Evolutionary conservation across 2,113 vertebrate genomes (phyloP).

Genomic region (Piprites chloris): DNA sequence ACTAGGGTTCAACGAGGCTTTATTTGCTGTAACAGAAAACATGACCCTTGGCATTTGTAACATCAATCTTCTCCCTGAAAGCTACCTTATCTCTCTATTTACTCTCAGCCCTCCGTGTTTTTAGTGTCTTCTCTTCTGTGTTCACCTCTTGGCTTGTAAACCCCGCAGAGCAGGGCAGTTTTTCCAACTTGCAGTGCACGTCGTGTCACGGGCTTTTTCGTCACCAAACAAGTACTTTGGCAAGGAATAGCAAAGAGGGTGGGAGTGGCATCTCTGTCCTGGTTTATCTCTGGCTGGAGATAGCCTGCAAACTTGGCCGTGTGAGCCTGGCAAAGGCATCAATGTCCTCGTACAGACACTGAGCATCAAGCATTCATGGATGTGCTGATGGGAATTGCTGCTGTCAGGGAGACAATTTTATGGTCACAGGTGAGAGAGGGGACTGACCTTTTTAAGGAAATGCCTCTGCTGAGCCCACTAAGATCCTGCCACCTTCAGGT

Average conservation of each 20-base stretch:
- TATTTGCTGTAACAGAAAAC: slow-evolving; percentile 3
- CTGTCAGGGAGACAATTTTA: neutral
- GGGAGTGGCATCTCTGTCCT: neutral
- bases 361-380: rapidly evolving
- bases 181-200: neutral
- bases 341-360: neutral
- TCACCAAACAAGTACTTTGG: neutral
- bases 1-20: neutral
- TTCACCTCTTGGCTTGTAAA: neutral
- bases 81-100: neutral
- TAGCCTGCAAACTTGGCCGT: neutral
- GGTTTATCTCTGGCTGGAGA: neutral
- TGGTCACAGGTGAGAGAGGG: neutral
- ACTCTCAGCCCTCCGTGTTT: neutral
- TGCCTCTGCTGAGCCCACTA: neutral
- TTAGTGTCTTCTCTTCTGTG: neutral
- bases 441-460: neutral
- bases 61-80: neutral
- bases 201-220: neutral
- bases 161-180: neutral
- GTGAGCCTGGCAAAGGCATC: neutral
- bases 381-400: neutral
- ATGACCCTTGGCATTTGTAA: neutral
- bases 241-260: neutral
- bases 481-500: neutral